phyloP scores from a whole-genome alignment of 2,888 invertebrate species.

The Macroteleia sp. region DNA sequence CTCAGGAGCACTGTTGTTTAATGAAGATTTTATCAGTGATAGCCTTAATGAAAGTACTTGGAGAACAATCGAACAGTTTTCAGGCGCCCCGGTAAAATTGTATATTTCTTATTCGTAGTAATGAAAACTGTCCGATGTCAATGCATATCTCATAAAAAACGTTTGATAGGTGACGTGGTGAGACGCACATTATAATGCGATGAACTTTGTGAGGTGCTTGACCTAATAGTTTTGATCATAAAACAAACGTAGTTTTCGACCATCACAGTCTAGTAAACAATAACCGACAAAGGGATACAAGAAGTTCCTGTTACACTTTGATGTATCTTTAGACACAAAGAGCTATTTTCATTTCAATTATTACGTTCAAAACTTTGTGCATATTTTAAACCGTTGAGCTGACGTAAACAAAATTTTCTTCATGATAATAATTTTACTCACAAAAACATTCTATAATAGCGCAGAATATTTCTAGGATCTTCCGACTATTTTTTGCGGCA shows the following conservation, averaged over 20 bases:
- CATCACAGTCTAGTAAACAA: constrained; percentile 57
- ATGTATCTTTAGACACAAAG: constrained; percentile 31
- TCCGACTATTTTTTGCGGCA: too few relatives aligned
- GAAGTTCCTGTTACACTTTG: constrained; percentile 27
- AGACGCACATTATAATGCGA: constrained; percentile 7
- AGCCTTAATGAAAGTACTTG: constrained; percentile 84
- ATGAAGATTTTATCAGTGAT: constrained; percentile 86
- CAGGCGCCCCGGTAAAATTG: constrained; percentile 87
- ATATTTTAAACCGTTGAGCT: too few relatives aligned
- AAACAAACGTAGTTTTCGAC: constrained; percentile 46
- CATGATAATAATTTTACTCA: too few relatives aligned
- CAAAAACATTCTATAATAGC: too few relatives aligned
- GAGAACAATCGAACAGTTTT: constrained; percentile 86
- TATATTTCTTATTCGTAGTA: too few relatives aligned
- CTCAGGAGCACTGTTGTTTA: constrained; percentile 87
- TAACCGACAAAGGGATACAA: constrained; percentile 36
- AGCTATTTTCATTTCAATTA: constrained; percentile 33
- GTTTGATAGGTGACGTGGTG: too few relatives aligned
- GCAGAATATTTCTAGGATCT: too few relatives aligned
- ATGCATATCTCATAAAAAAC: too few relatives aligned
- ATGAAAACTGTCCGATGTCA: too few relatives aligned
- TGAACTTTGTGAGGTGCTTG: constrained; percentile 44
- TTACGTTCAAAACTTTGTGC: not conserved
- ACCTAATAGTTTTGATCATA: constrained; percentile 42
- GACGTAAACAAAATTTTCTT: too few relatives aligned